Conservation (phyloP, 2,888 invertebrate species). For the Drosophila sordidula region DNA sequence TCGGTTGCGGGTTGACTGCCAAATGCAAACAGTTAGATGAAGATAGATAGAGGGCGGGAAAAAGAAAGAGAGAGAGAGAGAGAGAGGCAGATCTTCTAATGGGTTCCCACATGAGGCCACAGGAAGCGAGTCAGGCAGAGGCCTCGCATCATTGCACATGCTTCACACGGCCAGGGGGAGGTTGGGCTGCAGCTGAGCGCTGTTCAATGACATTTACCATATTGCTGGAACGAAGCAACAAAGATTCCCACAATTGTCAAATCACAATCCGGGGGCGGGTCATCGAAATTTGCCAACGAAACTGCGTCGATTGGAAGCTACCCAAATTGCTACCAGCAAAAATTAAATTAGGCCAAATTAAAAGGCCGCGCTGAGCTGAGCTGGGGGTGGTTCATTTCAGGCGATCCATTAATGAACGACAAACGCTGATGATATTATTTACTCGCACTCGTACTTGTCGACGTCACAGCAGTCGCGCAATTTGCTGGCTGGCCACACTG, state of each 20-base stretch:
- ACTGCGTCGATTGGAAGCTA: conserved; percentile 36
- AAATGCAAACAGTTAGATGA: conserved; percentile 47
- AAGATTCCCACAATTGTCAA: conserved; percentile 79
- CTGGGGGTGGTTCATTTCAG: not conserved
- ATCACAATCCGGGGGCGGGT: conserved; percentile 48
- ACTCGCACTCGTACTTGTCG: conserved; percentile 47
- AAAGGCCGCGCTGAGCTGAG: conserved; percentile 52
- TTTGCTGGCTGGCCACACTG: conserved; percentile 71
- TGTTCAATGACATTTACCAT: conserved; percentile 63
- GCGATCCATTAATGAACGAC: conserved; percentile 72
- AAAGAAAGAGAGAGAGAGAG: no score
- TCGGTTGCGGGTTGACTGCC: conserved; percentile 37
- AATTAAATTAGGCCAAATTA: conserved; percentile 79
- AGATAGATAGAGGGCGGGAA: not conserved
- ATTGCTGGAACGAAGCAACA: conserved; percentile 57
- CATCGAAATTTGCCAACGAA: conserved; percentile 6
- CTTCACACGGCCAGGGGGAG: conserved; percentile 34
- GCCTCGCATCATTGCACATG: conserved; percentile 68
- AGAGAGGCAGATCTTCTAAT: conserved; percentile 34
- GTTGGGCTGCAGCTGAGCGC: conserved; percentile 18
- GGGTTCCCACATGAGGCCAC: conserved; percentile 54
- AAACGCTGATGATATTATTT: conserved; percentile 78
- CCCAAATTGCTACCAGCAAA: conserved; percentile 66
- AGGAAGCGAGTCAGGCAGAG: conserved; percentile 37
- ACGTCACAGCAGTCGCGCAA: conserved; percentile 51